Evolutionary conservation across 2,888 invertebrate genomes (phyloP), one percentile per base, ranked within the genome.

Genomic region (Arctia plantaginis): DNA sequence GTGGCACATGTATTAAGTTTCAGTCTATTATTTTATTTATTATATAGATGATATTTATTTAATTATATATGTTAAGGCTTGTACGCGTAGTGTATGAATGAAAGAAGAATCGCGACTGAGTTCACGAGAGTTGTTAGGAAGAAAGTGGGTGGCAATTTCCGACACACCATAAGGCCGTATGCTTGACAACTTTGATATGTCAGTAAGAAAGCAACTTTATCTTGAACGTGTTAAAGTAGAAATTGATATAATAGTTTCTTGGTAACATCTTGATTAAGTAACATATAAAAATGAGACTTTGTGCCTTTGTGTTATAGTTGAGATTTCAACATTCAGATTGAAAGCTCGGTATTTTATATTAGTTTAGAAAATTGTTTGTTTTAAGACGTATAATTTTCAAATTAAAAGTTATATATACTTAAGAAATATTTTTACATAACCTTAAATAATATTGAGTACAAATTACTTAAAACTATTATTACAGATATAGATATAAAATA

Each of bases 91-190:
- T 65, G 51, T 68, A 47, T 62, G 59, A 27, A 27, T 69, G 79
- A 72, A 65, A 12, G 77, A 67, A 78, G 76, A 70, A 59, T 70
- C 51, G 67, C 27, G 67, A 76, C 76, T 76, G 70, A 73, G 66
- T 27, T 15, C n/a, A 20, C 13, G 71, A 78, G 79, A 79, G 69
- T 65, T 79, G 71, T 67, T 72, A 65, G 59, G 69, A 82, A 85
- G 84, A 84, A 84, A 84, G 84, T 82, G 78, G 84, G 85, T 76
- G 81, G 76, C 76, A 67, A 75, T 71, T 85, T 84, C 84, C 79
- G 78, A 85, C 74, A 77, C 74, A 64, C 44, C 71, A 67, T 78
- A 75, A 62, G 69, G 55, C 59, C 47, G 44, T 65, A 70, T 62
- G 72, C 71, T 23, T 66, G 62, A 30, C 41, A 77, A 77, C 69